Percentiles rank a stretch among this genome's conserved stretches.
Conservation (phyloP, 2,113 vertebrate genomes). For the Oxyura jamaicensis region DNA sequence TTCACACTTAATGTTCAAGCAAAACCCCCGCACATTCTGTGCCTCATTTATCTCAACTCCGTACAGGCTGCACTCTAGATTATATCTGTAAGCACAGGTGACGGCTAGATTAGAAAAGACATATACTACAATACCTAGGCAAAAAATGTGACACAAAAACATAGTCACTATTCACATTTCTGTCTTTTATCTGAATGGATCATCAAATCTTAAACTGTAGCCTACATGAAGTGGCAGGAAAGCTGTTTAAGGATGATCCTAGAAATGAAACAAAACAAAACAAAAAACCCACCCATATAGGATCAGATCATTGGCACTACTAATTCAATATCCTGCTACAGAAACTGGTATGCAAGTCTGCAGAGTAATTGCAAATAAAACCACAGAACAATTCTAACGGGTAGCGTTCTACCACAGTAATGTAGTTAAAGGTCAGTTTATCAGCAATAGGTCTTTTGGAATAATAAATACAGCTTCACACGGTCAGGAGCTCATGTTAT, state of each 20-base stretch:
- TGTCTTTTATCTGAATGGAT: not conserved
- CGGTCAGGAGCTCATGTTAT: not conserved
- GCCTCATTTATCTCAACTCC: not conserved
- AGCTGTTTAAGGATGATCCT: not conserved
- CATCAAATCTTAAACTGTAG: not conserved
- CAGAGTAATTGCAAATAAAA: not conserved
- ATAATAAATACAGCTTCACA: not conserved
- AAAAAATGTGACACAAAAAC: not conserved
- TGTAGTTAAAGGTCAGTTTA: not conserved
- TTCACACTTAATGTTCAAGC: not conserved
- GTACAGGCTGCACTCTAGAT: not conserved
- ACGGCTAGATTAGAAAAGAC: not conserved
- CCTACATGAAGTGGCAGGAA: not conserved
- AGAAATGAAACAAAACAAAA: not conserved
- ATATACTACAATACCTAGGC: not conserved
- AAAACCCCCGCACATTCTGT: not conserved
- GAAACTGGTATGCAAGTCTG: not conserved
- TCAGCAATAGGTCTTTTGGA: not conserved
- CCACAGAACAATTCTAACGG: not conserved
- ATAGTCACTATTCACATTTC: not conserved
- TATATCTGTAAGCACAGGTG: not conserved
- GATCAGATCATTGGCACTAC: not conserved
- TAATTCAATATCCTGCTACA: not conserved
- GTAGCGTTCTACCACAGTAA: not conserved
- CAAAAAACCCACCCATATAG: not conserved